phyloP scores from a whole-genome alignment of 2,113 vertebrate genomes.

The Tupaia tana region DNA sequence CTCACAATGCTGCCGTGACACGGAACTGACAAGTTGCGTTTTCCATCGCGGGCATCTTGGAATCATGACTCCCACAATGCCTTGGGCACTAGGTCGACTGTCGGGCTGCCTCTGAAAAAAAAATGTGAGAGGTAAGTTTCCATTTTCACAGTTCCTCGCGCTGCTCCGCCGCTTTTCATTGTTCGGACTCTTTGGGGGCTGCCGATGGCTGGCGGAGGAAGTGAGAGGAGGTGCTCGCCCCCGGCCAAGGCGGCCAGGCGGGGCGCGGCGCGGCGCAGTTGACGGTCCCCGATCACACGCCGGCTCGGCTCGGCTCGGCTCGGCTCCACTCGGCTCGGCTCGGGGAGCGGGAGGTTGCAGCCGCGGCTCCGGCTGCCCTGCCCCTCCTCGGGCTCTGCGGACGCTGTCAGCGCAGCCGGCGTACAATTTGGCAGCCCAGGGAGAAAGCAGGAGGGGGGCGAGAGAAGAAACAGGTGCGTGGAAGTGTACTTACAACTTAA shows the following conservation, averaged over 20 bases:
- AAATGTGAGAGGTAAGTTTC: slow-evolving; percentile 88
- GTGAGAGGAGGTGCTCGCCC: background rate
- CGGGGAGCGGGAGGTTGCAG: slow-evolving; percentile 60
- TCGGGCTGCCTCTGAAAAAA: slow-evolving; percentile 77
- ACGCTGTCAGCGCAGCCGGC: slow-evolving; percentile 53
- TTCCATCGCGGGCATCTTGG: slow-evolving; percentile 70
- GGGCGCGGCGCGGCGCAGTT: background rate
- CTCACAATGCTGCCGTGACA: slow-evolving; percentile 82
- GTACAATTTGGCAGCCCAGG: background rate
- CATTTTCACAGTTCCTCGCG: background rate
- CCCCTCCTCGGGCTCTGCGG: slow-evolving; percentile 49
- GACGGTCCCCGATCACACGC: background rate
- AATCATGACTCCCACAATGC: slow-evolving; percentile 83
- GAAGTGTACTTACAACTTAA: slow-evolving; percentile 39
- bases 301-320: too few species aligned
- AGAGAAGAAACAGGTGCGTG: slow-evolving; percentile 81
- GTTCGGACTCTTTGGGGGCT: background rate
- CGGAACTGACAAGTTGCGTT: slow-evolving; percentile 66
- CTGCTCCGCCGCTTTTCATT: background rate
- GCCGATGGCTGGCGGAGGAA: slow-evolving; percentile 41
- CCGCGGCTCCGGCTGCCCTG: slow-evolving; percentile 45
- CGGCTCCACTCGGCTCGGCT: background rate
- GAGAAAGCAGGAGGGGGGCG: background rate
- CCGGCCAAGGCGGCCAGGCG: background rate
- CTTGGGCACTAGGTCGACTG: slow-evolving; percentile 77